A percentile compares a stretch with the other conserved stretches of the same genome.
Evolutionary conservation across 2,888 invertebrate species (phyloP).

Genomic region (Cosmorhoe ocellata): DNA sequence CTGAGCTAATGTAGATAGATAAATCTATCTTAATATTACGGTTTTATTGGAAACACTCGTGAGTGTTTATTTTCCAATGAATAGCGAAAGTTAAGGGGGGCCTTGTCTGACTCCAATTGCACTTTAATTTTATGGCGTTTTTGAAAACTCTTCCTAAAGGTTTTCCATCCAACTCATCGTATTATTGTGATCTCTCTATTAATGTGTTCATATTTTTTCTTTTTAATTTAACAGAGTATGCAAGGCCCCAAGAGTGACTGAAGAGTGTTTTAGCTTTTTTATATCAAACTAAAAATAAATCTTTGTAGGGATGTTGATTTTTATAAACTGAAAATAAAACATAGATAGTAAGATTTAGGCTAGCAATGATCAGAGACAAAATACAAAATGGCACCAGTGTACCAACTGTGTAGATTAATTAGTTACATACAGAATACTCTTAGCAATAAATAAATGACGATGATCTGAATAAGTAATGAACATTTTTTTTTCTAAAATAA

Average conservation of each 20-base stretch:
- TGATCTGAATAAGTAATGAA: conserved; percentile 22
- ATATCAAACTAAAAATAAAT: conserved; percentile 33
- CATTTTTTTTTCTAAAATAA: not conserved
- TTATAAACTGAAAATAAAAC: conserved; percentile 29
- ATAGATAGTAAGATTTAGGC: conserved; percentile 34
- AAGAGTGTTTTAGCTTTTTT: conserved; percentile 66
- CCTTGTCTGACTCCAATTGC: conserved; percentile 36
- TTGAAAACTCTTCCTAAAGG: conserved; percentile 22
- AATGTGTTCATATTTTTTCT: conserved; percentile 52
- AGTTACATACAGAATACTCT: conserved; percentile 28
- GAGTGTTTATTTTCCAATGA: conserved; percentile 25
- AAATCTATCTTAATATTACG: conserved; percentile 25
- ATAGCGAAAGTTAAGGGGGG: conserved; percentile 27
- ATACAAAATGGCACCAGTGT: conserved; percentile 31
- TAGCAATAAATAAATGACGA: conserved; percentile 16
- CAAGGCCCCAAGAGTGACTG: conserved; percentile 62
- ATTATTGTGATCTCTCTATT: conserved; percentile 46
- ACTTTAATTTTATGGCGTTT: conserved; percentile 10
- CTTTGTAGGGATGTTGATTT: conserved; percentile 32
- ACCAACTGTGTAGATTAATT: conserved; percentile 21
- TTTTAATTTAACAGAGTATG: conserved; percentile 32
- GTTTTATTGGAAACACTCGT: conserved; percentile 25
- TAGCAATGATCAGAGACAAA: conserved; percentile 30
- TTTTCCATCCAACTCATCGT: conserved; percentile 34
- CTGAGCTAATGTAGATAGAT: conserved; percentile 23